phyloP scores from a whole-genome alignment of 1,140 invertebrate species.

The Sarcophaga peregrina region DNA sequence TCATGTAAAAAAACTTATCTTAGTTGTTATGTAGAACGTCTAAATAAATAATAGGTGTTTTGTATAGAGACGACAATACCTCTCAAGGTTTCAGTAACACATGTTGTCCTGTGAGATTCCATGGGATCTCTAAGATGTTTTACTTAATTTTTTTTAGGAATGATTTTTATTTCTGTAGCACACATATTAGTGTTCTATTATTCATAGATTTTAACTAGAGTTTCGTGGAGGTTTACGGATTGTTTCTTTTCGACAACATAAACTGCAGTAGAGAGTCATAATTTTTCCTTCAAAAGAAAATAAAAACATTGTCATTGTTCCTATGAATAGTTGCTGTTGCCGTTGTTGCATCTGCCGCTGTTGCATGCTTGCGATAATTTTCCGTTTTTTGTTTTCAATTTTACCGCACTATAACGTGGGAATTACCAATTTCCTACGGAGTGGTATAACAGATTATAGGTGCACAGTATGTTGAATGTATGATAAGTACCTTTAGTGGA shows the following conservation, averaged over 20 bases:
- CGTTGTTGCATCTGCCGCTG: neutral
- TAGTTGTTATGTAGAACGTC: too few relatives aligned
- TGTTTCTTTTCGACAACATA: neutral
- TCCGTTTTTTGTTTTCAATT: neutral
- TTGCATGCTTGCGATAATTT: neutral
- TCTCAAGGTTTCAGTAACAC: too few relatives aligned
- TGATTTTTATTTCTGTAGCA: too few relatives aligned
- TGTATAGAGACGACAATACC: too few relatives aligned
- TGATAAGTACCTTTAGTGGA: constrained; percentile 18
- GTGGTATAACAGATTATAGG: neutral
- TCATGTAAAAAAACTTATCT: too few relatives aligned
- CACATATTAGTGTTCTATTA: too few relatives aligned
- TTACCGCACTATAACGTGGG: constrained; percentile 38
- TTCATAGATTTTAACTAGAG: too few relatives aligned
- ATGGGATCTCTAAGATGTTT: too few relatives aligned
- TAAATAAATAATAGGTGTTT: too few relatives aligned
- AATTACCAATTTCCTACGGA: constrained; percentile 26
- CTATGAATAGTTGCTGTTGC: neutral
- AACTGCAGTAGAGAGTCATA: constrained; percentile 37
- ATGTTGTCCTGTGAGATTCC: too few relatives aligned
- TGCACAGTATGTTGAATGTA: neutral
- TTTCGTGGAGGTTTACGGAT: too few relatives aligned
- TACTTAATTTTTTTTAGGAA: too few relatives aligned
- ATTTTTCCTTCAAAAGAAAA: neutral
- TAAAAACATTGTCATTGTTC: neutral